phyloP scores from a whole-genome alignment of 2,797 vertebrate species.

The Gambusia yucatana region DNA sequence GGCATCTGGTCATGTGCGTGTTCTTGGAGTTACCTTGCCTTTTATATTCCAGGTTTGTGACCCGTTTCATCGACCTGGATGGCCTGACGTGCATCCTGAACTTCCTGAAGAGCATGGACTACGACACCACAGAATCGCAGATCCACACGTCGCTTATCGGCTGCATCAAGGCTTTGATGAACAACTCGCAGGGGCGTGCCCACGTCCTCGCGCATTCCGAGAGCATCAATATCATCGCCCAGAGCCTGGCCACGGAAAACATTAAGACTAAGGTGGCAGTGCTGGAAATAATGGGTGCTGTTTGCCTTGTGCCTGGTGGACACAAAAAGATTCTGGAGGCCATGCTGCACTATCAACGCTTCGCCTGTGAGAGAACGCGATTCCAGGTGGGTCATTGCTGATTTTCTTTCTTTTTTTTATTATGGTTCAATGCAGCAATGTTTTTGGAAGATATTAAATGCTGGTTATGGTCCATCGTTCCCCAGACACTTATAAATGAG shows the following conservation, averaged over 20 bases:
- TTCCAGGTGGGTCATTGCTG: constrained; percentile 87
- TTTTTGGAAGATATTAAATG: constrained; percentile 23
- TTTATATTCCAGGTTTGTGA: constrained; percentile 89
- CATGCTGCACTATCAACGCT: constrained; percentile 98
- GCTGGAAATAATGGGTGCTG: constrained; percentile 98
- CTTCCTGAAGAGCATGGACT: constrained; percentile 99
- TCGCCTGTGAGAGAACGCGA: constrained; percentile 93
- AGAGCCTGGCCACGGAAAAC: constrained; percentile 98
- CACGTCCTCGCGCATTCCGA: constrained; percentile 95
- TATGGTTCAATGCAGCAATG: background rate
- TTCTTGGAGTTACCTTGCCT: background rate
- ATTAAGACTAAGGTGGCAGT: constrained; percentile 99
- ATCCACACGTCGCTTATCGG: constrained; percentile 99
- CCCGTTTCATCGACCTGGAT: constrained; percentile 97
- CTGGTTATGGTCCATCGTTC: constrained; percentile 33
- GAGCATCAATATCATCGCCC: constrained; percentile 98
- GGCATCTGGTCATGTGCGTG: background rate
- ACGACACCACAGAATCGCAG: constrained; percentile 96
- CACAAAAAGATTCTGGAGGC: constrained; percentile 97
- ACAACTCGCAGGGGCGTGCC: constrained; percentile 97
- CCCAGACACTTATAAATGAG: constrained; percentile 95
- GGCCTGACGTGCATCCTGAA: constrained; percentile 96
- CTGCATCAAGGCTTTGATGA: constrained; percentile 99
- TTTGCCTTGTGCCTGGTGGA: constrained; percentile 97
- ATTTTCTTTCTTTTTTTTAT: background rate